phyloP scores from a whole-genome alignment of 2,888 invertebrate genomes.

The Ryuthela nishihirai region DNA sequence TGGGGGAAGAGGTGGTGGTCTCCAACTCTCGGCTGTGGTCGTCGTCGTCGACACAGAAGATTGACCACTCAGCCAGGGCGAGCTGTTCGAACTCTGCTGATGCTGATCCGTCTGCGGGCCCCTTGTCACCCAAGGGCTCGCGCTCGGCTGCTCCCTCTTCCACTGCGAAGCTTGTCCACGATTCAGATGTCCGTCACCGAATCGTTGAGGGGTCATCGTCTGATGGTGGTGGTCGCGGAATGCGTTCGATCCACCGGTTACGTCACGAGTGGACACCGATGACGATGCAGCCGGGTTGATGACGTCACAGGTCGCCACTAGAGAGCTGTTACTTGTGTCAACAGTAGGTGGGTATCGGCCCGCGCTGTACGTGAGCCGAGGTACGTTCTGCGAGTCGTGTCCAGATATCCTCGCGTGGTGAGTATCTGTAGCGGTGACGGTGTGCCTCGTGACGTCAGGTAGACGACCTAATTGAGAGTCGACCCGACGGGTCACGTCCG shows the following conservation, averaged over 20 bases:
- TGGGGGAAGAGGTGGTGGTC: constrained; percentile 22
- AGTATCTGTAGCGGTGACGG: constrained; percentile 5
- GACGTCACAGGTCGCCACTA: too few relatives aligned
- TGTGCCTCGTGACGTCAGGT: constrained; percentile 29
- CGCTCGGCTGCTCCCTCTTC: constrained; percentile 18
- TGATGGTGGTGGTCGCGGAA: constrained; percentile 5
- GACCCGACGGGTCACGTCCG: constrained; percentile 27
- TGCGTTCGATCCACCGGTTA: too few relatives aligned
- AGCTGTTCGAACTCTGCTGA: too few relatives aligned
- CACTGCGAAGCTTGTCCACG: constrained; percentile 5
- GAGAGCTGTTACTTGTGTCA: too few relatives aligned
- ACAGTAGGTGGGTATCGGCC: too few relatives aligned
- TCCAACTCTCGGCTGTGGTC: constrained; percentile 17
- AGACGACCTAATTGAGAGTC: constrained; percentile 19
- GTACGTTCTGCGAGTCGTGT: too few relatives aligned
- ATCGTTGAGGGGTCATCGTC: constrained; percentile 8
- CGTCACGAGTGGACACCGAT: too few relatives aligned
- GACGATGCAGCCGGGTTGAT: too few relatives aligned
- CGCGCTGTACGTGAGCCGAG: too few relatives aligned
- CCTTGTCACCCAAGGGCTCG: constrained; percentile 34
- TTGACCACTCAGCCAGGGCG: not conserved
- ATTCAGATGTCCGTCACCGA: not conserved
- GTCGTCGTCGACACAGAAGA: too few relatives aligned
- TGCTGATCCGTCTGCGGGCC: constrained; percentile 9
- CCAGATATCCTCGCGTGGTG: constrained; percentile 28